Conservation (phyloP, 2,797 vertebrate species). For the Acrossocheilus wenchowensis region DNA sequence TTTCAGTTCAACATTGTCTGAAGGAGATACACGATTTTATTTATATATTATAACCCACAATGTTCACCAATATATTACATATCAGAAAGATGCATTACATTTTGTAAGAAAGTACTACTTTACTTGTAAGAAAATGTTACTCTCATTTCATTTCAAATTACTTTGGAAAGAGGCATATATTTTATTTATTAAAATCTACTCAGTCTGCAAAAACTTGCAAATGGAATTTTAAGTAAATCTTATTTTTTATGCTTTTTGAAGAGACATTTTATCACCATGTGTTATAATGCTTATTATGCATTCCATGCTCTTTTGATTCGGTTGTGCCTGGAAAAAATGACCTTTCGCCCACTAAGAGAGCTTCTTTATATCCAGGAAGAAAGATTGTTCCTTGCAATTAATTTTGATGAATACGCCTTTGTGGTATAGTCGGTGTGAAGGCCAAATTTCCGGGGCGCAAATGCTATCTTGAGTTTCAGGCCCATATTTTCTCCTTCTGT, state of each 20-base stretch:
- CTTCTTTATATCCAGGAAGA: conserved; percentile 3
- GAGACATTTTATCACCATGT: conserved; percentile 47
- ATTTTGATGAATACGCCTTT: conserved; percentile 45
- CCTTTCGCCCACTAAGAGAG: conserved; percentile 29
- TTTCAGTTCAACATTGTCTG: conserved; percentile 27
- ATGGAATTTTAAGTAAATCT: not conserved
- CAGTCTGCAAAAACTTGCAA: not conserved
- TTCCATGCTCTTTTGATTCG: conserved; percentile 37
- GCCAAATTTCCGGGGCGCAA: conserved; percentile 24
- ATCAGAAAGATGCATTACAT: not conserved
- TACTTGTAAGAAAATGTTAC: not conserved
- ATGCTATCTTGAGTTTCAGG: conserved; percentile 50
- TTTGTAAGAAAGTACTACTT: not conserved
- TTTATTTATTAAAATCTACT: not conserved
- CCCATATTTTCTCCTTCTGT: conserved; percentile 31
- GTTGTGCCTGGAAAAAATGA: conserved; percentile 16
- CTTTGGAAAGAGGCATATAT: no score
- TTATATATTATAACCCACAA: not conserved
- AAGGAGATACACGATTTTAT: not conserved
- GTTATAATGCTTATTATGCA: conserved; percentile 64
- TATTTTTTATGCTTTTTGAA: not conserved
- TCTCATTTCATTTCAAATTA: not conserved
- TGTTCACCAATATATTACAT: not conserved
- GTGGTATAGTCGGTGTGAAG: conserved; percentile 33
- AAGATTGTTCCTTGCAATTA: conserved; percentile 32